Base-by-base conservation (phyloP, 2,888 invertebrate genomes). In the Celastrina argiolus region DNA sequence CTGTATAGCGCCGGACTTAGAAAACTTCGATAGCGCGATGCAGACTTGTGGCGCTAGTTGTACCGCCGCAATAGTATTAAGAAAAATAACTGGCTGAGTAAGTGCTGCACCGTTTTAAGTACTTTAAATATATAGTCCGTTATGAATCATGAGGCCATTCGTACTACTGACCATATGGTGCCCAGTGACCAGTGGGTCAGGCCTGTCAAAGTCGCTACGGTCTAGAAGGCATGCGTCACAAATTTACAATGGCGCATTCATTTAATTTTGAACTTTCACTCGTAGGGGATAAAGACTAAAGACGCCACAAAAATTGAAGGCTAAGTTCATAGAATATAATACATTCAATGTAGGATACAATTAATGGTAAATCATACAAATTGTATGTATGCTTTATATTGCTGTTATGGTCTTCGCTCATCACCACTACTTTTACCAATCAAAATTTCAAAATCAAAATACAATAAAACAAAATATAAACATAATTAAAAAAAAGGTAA, bases 121-220 rank as follows among this genome's bases (percentile, higher is more conserved):
- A 10, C 18, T 7, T 42, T 18, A 59, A 58, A 34, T 18, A 18
- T 34, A 31, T 59, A 59, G 36, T 63, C 61, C 67, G 68, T 68
- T 69, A 70, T 64, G 68, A 71, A 66, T 69, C 67, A 70, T 63
- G 76, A 80, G 78, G 80, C 78, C 79, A 77, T 75, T 69, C 74
- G 45, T 45, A 45, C 45, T 45, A 45, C 45, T 45, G 79, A 80
- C 83, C 85, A 85, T 84, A 83, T 85, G 85, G 84, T 18, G 45
- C 16, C 18, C 3, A n/a, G 16, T 70, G 74, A 69, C 56, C 64
- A 69, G 64, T 71, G 70, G 72, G 71, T 72, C 74, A 71, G 69
- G 63, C 66, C 63, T 18, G 59, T 59, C 59, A 34, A 28, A 59
- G 59, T 18, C 12, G 36, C 68, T 36, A 59, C 63, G 59, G 65